Evolutionary conservation across 1,140 invertebrate genomes (phyloP), one percentile per base, ranked within the genome.

Genomic region (Anoplolepis gracilipes): DNA sequence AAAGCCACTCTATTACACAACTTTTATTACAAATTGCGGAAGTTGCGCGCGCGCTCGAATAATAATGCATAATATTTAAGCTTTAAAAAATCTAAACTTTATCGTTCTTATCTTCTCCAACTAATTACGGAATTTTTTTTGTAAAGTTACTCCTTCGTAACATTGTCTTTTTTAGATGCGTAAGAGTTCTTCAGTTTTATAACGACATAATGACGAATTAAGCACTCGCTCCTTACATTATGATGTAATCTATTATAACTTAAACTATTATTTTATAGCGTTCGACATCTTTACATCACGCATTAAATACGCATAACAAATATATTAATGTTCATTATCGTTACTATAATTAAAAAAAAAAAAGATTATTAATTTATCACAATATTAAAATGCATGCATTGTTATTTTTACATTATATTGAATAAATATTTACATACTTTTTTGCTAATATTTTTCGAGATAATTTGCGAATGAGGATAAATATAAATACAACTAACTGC

Each of bases 11-110:
- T 39, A 70, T 81, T 57, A 59, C 25, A 39, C 33, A 72, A 70
- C 19, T 81, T 57, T 70, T 55, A 49, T 61, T 42, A 57, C 33
- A 70, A 70, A 46, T 79, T 70, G 10, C 33, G 8, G 33, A 70
- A 79, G 16, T 55, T 49, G 4, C 13, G 46, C 1, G 5, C 19
- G 16, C 0, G 2, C 19, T 10, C 77, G 46, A 10, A 79, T 53
- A 69, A 59, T 70, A 70, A 79, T 55, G 33, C 49, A 57, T 33
- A 55, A 72, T 28, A n/a, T 39, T 81, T 22, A 25, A 81, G 30
- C 42, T 55, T 69, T 13, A 39, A 79, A 49, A 69, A 65, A 42
- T 70, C 22, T 39, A 57, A 81, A 70, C 22, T 79, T 69, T 2
- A 79, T 67, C 46, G 22, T 39, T n/a, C 49, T 25, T 22, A 19